These are phyloP conservation scores for Drosophila lowei DNA, from an alignment of 1,140 invertebrate species.

Conservation along the genomic window DNA sequence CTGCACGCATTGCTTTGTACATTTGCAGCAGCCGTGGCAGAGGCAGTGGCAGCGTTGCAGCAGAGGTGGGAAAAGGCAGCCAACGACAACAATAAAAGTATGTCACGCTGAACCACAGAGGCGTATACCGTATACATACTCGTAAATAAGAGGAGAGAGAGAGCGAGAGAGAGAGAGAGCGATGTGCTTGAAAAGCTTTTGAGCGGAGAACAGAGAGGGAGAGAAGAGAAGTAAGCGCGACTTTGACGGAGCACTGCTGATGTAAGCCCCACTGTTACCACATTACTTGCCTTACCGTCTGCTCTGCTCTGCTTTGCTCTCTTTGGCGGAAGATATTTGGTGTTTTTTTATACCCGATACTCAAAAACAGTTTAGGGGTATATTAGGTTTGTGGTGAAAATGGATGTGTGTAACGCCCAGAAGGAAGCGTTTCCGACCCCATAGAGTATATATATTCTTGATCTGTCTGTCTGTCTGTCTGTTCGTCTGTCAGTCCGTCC, in stretches of 20 bases:
- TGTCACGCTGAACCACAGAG: conserved; percentile 74
- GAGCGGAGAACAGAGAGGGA: neutral
- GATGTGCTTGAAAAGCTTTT: neutral
- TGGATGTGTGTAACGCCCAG: too few species aligned
- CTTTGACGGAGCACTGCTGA: conserved; percentile 25
- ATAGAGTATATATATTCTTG: too few species aligned
- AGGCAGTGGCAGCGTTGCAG: conserved; percentile 5
- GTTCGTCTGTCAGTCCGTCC: too few species aligned
- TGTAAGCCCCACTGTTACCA: conserved; percentile 5
- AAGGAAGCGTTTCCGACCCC: too few species aligned
- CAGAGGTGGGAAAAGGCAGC: conserved; percentile 36
- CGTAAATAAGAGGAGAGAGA: conserved; percentile 14
- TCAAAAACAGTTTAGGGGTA: too few species aligned
- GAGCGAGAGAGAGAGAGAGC: conserved; percentile 7
- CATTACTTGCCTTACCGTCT: too few species aligned
- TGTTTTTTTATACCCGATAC: too few species aligned
- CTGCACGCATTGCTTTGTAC: conserved; percentile 66
- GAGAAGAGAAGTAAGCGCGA: conserved; percentile 21
- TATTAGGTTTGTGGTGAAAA: too few species aligned
- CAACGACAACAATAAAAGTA: conserved; percentile 72
- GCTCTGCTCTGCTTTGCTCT: too few species aligned
- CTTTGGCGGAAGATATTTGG: too few species aligned
- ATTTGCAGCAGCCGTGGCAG: conserved; percentile 27
- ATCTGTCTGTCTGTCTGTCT: too few species aligned
- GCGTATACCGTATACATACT: conserved; percentile 34